Percentiles rank a stretch among this genome's conserved stretches.
These are phyloP conservation scores for Hydractinia symbiolongicarpus DNA, from an alignment of 30 jellyfish, hydroid and myxozoan species.

Conservation along the genomic window DNA sequence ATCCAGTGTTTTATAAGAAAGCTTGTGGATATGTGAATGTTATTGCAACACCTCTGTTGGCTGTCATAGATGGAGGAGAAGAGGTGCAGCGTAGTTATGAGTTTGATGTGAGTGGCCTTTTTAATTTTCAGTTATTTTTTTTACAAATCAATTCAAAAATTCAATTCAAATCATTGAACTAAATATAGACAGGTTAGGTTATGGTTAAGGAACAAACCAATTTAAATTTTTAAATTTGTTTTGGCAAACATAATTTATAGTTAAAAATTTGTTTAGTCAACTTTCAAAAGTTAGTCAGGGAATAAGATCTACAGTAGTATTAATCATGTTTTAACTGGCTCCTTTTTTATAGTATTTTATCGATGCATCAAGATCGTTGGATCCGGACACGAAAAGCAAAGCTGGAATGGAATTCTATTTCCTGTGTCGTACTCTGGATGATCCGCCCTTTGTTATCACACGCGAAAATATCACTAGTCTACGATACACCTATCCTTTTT, in stretches of 20 bases:
- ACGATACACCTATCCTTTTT: background rate
- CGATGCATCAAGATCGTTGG: slow-evolving; percentile 11
- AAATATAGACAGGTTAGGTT: background rate
- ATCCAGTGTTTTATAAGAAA: background rate
- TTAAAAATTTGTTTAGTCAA: too few relatives aligned
- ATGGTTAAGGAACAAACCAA: background rate
- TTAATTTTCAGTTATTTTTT: background rate
- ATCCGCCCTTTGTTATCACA: background rate
- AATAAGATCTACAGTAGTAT: too few relatives aligned
- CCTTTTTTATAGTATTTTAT: background rate
- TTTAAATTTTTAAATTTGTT: background rate
- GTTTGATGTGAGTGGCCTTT: background rate
- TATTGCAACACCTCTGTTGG: background rate
- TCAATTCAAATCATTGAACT: background rate
- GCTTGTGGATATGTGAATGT: background rate
- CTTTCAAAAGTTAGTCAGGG: too few relatives aligned
- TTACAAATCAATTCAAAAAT: background rate
- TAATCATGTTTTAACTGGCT: background rate
- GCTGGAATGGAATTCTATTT: background rate
- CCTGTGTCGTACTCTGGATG: slow-evolving; percentile 5
- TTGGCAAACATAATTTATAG: too few relatives aligned
- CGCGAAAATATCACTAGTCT: background rate
- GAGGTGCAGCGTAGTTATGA: background rate
- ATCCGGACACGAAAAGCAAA: background rate
- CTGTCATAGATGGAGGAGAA: slow-evolving; percentile 12